Percentiles rank a stretch among this genome's conserved stretches.
phyloP scores from a whole-genome alignment of 2,113 vertebrate genomes.

The Sprattus sprattus region DNA sequence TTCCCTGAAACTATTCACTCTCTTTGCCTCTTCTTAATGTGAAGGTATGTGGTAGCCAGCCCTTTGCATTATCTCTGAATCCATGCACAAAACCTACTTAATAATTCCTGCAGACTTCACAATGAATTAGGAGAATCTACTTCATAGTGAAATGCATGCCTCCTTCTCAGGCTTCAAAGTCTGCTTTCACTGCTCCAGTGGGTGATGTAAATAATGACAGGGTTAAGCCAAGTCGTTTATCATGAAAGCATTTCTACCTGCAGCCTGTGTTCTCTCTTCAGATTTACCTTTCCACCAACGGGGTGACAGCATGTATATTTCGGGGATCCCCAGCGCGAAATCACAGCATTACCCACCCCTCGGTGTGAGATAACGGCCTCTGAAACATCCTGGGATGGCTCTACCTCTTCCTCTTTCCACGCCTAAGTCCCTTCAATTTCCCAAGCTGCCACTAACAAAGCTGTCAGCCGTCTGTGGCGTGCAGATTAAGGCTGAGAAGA shows the following conservation, averaged over 20 bases:
- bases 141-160: background rate
- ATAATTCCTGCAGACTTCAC: background rate
- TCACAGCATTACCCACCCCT: background rate
- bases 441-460: background rate
- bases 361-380: background rate
- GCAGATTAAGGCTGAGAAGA: slow-evolving; percentile 8
- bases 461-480: background rate
- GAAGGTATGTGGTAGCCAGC: background rate
- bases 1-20: background rate
- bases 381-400: background rate
- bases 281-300: slow-evolving; percentile 38
- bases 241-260: slow-evolving; percentile 28
- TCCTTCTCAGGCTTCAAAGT: slow-evolving; percentile 26
- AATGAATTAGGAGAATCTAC: background rate
- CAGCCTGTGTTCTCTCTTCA: slow-evolving; percentile 40
- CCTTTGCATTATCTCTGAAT: background rate
- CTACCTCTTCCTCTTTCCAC: background rate
- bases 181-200: slow-evolving; percentile 35
- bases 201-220: slow-evolving; percentile 32
- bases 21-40: background rate
- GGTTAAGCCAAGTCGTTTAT: slow-evolving; percentile 39
- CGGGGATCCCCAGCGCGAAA: background rate
- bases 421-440: background rate
- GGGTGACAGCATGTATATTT: slow-evolving; percentile 33
- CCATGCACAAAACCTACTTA: background rate